phyloP scores from a whole-genome alignment of 2,113 vertebrate genomes.

The Coturnix japonica region DNA sequence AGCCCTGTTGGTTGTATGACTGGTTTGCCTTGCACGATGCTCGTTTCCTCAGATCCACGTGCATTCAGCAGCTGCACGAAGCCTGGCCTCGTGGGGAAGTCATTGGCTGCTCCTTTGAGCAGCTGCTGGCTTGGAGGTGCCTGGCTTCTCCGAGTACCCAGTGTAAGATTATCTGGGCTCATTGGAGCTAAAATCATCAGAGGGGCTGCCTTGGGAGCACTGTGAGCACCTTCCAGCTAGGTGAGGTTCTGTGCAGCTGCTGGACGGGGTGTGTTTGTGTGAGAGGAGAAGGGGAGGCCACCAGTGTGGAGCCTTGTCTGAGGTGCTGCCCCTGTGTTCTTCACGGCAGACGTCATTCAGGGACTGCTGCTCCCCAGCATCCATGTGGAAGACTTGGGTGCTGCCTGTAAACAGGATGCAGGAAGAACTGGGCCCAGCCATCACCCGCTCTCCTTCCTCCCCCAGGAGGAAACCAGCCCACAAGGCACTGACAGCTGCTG shows the following conservation, averaged over 20 bases:
- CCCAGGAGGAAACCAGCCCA: background rate
- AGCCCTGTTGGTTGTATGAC: too few relatives aligned
- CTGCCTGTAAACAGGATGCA: slow-evolving; percentile 2
- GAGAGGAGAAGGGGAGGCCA: background rate
- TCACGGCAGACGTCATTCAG: background rate
- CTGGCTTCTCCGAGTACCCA: background rate
- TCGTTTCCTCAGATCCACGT: background rate
- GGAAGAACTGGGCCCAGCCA: background rate
- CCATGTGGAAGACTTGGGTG: background rate
- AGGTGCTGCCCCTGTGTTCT: background rate
- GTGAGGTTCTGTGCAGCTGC: background rate
- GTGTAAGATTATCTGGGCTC: background rate
- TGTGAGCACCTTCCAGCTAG: fast-evolving
- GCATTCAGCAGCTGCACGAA: background rate
- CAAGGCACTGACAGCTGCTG: slow-evolving; percentile 10
- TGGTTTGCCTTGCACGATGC: background rate
- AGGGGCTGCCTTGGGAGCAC: background rate
- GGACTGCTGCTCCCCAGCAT: background rate
- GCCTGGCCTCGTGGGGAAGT: background rate
- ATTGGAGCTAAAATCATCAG: background rate
- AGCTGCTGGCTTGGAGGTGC: background rate
- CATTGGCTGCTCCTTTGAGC: fast-evolving
- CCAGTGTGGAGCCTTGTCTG: fast-evolving
- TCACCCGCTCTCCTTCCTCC: background rate
- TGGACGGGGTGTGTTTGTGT: background rate